Percentiles rank a stretch among this genome's conserved stretches.
phyloP scores from a whole-genome alignment of 2,888 invertebrate genomes.

The Rhingia rostrata region DNA sequence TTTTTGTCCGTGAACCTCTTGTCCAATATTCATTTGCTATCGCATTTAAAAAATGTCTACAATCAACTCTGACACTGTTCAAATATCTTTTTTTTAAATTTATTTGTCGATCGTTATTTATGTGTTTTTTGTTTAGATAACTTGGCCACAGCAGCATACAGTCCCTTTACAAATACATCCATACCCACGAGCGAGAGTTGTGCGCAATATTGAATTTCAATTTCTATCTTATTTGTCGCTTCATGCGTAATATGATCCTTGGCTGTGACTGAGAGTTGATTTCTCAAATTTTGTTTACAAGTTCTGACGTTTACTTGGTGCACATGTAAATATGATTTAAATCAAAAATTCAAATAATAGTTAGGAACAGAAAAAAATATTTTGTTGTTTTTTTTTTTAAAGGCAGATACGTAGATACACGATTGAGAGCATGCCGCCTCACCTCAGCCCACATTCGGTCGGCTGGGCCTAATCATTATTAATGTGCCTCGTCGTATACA shows the following conservation, averaged over 20 bases:
- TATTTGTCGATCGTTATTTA: conserved; percentile 2
- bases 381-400: too few relatives aligned
- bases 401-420: too few relatives aligned
- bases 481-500: conserved; percentile 1
- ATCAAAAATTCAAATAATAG: conserved; percentile 4
- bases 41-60: conserved; percentile 20
- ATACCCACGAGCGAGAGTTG: conserved; percentile 1
- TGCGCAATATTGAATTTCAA: conserved; percentile 27
- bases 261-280: neutral
- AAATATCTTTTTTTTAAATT: conserved; percentile 14
- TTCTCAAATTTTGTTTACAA: too few relatives aligned
- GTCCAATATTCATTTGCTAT: conserved; percentile 5
- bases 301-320: too few relatives aligned
- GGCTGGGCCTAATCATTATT: conserved; percentile 6
- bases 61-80: conserved; percentile 17
- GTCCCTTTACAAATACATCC: neutral
- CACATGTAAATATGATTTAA: neutral
- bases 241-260: neutral
- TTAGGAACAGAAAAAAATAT: neutral
- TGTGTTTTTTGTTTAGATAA: conserved; percentile 18
- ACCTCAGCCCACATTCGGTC: neutral
- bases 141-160: neutral
- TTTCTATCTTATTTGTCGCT: neutral
- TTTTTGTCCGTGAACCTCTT: conserved; percentile 2
- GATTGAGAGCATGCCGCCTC: neutral